phyloP scores from a whole-genome alignment of 92 coral and sea anemone genomes.

The Zoanthus solanderi region DNA sequence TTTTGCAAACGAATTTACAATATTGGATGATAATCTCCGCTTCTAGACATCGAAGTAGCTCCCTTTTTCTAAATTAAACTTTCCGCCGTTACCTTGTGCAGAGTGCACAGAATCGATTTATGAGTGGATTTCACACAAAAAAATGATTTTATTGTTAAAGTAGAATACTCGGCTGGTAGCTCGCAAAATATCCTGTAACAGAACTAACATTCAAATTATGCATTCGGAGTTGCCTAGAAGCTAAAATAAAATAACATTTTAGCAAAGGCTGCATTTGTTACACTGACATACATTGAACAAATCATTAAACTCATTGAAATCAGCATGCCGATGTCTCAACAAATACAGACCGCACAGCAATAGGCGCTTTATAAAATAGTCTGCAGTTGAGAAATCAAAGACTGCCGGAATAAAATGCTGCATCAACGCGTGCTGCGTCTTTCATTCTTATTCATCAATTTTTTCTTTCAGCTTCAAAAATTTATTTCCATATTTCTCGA shows the following conservation, averaged over 20 bases:
- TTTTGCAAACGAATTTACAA: no score
- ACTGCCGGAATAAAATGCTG: not conserved
- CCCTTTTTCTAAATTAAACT: no score
- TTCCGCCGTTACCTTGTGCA: no score
- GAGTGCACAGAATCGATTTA: no score
- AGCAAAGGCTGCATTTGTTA: not conserved
- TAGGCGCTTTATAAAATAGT: conserved; percentile 5
- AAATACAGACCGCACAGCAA: not conserved
- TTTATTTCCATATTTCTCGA: not conserved
- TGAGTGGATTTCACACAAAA: no score
- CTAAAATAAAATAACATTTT: not conserved
- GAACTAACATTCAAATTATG: not conserved
- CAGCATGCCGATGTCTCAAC: conserved; percentile 2
- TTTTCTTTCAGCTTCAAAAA: conserved; percentile 25
- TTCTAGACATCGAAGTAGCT: no score
- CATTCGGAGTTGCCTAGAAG: conserved; percentile 1
- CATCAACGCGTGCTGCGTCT: not conserved
- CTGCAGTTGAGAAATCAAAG: not conserved
- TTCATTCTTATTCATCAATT: not conserved
- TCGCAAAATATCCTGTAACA: not conserved
- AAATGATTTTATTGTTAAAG: no score
- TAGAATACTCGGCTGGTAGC: conserved; percentile 1
- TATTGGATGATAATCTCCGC: no score
- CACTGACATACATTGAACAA: not conserved
- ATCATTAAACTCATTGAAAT: not conserved